A percentile compares a stretch with the other conserved stretches of the same genome.
Conservation (phyloP, 2,888 invertebrate genomes). For the Cryptus armator region DNA sequence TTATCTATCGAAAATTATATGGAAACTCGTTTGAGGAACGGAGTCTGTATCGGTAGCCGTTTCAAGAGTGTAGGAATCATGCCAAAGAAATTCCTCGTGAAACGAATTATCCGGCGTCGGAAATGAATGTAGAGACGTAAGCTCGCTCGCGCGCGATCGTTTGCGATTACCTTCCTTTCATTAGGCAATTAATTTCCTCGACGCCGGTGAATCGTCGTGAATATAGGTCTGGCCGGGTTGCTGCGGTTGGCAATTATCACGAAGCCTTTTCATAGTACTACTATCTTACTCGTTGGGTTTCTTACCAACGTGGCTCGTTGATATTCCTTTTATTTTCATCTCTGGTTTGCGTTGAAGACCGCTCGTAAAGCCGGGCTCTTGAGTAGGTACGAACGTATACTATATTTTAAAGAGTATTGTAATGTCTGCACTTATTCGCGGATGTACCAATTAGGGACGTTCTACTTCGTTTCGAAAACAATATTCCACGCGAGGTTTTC, state of each 20-base stretch:
- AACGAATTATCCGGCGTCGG: constrained; percentile 36
- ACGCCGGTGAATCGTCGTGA: constrained; percentile 32
- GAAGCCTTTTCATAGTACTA: constrained; percentile 37
- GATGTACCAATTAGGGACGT: constrained; percentile 75
- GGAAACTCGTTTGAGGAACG: constrained; percentile 3
- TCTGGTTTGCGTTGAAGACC: constrained; percentile 61
- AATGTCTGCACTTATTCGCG: constrained; percentile 71
- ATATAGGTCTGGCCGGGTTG: constrained; percentile 11
- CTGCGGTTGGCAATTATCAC: constrained; percentile 51
- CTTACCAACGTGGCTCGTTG: constrained; percentile 17
- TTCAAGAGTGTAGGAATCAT: not conserved
- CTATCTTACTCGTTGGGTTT: constrained; percentile 26
- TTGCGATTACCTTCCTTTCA: constrained; percentile 52
- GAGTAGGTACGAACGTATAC: constrained; percentile 58
- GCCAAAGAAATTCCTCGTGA: constrained; percentile 30
- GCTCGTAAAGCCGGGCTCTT: constrained; percentile 67
- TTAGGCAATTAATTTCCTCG: constrained; percentile 60
- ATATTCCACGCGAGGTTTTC: constrained; percentile 54
- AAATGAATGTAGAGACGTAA: constrained; percentile 31
- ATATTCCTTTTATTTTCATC: constrained; percentile 33
- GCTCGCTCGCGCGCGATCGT: constrained; percentile 5
- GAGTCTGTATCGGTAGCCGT: not conserved
- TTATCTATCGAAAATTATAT: constrained; percentile 10
- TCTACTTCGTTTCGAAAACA: constrained; percentile 73
- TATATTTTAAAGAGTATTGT: constrained; percentile 71